Base-by-base conservation (phyloP, 2,113 vertebrate genomes). In the Odocoileus hemionus region DNA sequence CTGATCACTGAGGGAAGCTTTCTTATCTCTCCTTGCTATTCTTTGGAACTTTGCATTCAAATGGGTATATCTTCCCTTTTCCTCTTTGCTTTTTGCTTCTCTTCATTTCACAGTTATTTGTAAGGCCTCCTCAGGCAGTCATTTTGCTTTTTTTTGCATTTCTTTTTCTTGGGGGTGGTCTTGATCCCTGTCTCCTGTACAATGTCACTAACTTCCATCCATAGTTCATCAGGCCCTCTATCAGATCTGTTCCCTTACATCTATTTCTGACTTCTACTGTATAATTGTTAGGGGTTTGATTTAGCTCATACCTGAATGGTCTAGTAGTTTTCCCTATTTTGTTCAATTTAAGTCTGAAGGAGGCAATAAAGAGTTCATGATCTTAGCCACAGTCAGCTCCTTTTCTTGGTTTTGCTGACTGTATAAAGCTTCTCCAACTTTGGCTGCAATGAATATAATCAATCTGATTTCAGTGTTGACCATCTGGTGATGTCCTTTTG, bases 401-500 rank as follows among this genome's bases (percentile, higher is more conserved):
- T 1, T 0, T 19, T 70, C n/a, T 39, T 23, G 10, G 23, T 70
- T 39, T 23, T 39, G 9, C n/a, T 70, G 19, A 70, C 19, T 70
- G 9, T 70, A 39, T 70, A 39, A 10, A 39, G n/a, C 10, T 23
- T 70, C 19, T 70, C 67, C 67, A 70, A 23, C n/a, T 70, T 23
- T 70, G 19, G 4, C 19, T 39, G n/a, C 19, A 70, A 23, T 39
- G 10, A 70, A 39, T 70, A 23, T 39, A 39, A 39, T 70, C 9
- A 70, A 2, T 39, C n/a, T 23, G 10, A 70, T 23, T 70, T 70
- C 0, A 0, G 9, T 70, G 17, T 70, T 70, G 19, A 39, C n/a
- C n/a, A 70, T 70, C n/a, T 23, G n/a, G n/a, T 39, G 67, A 70
- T 70, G n/a, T 70, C 10, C n/a, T 39, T 23, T n/a, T 70, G n/a